Evolutionary conservation across 2,888 invertebrate genomes (phyloP).

Genomic region (Lobophora halterata): DNA sequence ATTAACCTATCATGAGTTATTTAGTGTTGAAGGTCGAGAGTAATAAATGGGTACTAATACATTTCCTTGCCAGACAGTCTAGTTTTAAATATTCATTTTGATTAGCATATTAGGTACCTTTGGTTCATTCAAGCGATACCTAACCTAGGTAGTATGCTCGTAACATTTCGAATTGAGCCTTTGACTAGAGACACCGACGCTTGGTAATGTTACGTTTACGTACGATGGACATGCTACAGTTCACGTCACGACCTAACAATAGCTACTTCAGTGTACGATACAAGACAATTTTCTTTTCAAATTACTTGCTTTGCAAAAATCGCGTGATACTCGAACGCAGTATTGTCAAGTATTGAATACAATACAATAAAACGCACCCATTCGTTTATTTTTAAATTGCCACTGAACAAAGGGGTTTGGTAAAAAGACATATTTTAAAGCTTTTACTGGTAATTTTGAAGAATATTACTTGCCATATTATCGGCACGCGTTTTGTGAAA

Average conservation of each 20-base stretch:
- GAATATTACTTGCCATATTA: constrained; percentile 47
- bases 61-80: constrained; percentile 49
- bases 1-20: constrained; percentile 75
- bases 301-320: constrained; percentile 28
- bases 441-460: constrained; percentile 56
- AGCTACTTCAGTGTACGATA: constrained; percentile 10
- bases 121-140: constrained; percentile 5
- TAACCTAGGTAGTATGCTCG: no score
- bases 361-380: constrained; percentile 42
- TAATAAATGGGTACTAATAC: constrained; percentile 58
- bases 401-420: constrained; percentile 52
- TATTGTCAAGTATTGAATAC: constrained; percentile 30
- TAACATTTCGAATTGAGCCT: no score
- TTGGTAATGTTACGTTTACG: no score
- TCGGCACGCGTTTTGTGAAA: constrained; percentile 37
- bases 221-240: constrained; percentile 13
- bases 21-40: constrained; percentile 67
- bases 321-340: constrained; percentile 40
- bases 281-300: constrained; percentile 10
- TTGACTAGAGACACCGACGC: no score
- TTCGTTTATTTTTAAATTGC: constrained; percentile 52
- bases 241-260: constrained; percentile 15
- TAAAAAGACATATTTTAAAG: constrained; percentile 54
- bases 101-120: constrained; percentile 11
- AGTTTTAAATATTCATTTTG: constrained; percentile 34